Percentiles rank a stretch among this genome's conserved stretches.
Conservation (phyloP, 2,113 vertebrate genomes). For the Cynocephalus volans region DNA sequence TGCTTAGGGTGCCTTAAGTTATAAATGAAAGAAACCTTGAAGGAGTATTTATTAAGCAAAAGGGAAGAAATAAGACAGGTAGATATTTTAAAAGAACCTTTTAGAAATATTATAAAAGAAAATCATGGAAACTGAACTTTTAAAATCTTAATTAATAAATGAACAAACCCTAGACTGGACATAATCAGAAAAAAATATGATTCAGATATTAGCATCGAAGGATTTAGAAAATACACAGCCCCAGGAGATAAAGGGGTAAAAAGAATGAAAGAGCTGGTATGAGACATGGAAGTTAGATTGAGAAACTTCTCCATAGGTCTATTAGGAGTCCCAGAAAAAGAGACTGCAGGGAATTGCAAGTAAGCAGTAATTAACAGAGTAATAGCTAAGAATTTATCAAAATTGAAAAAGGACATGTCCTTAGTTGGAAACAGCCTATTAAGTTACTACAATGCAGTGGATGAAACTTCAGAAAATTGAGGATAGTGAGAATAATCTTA, state of each 20-base stretch:
- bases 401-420: background rate
- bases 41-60: background rate
- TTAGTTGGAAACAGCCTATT: background rate
- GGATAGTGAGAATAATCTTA: background rate
- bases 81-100: background rate
- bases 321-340: background rate
- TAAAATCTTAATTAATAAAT: background rate
- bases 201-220: background rate
- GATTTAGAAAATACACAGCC: background rate
- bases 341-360: background rate
- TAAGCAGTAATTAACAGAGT: background rate
- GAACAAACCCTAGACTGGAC: background rate
- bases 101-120: constrained; percentile 37
- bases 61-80: background rate
- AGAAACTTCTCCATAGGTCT: background rate
- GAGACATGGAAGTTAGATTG: background rate
- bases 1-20: background rate
- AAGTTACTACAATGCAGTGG: background rate
- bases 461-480: background rate
- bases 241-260: background rate
- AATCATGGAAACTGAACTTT: background rate
- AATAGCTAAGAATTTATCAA: constrained; percentile 15
- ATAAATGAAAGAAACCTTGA: constrained; percentile 17
- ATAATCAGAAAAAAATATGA: background rate
- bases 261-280: background rate